Conservation (phyloP, 2,797 vertebrate genomes). For the Phoxinus dragarum region DNA sequence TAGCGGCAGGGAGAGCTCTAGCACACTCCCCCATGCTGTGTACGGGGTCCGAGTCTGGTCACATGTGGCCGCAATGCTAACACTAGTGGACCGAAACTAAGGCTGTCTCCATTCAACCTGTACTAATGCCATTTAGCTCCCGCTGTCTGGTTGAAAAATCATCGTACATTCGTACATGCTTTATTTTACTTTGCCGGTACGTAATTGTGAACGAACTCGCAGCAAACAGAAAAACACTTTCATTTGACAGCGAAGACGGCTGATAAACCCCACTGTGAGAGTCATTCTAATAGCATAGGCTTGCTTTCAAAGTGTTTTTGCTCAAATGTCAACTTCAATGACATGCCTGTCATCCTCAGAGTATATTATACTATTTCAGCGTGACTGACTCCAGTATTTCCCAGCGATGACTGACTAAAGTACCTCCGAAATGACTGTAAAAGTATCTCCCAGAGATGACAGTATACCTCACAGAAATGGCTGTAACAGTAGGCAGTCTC, state of each 20-base stretch:
- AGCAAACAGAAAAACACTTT: slow-evolving; percentile 7
- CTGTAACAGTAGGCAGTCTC: slow-evolving; percentile 1
- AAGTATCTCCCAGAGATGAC: slow-evolving; percentile 17
- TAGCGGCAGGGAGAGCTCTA: slow-evolving; percentile 63
- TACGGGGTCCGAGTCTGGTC: slow-evolving; percentile 18
- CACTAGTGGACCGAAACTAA: slow-evolving; percentile 18
- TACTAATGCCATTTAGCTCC: slow-evolving; percentile 29
- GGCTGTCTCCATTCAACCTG: slow-evolving; percentile 12
- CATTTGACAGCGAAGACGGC: slow-evolving; percentile 15
- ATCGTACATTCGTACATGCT: not conserved
- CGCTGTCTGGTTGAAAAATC: slow-evolving; percentile 7
- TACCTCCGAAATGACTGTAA: slow-evolving; percentile 37
- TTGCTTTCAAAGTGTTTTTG: slow-evolving; percentile 37
- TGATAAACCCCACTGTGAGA: slow-evolving; percentile 43
- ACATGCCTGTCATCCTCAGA: slow-evolving; percentile 42
- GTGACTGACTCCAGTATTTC: slow-evolving; percentile 31
- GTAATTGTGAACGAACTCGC: not conserved
- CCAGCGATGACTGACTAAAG: slow-evolving; percentile 46
- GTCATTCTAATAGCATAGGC: slow-evolving; percentile 37
- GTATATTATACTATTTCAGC: slow-evolving; percentile 42
- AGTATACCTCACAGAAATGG: slow-evolving; percentile 32
- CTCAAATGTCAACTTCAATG: slow-evolving; percentile 50
- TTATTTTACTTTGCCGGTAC: slow-evolving; percentile 14
- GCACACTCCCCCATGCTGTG: slow-evolving; percentile 31
- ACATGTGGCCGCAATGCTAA: slow-evolving; percentile 30